Evolutionary conservation across 2,888 invertebrate genomes (phyloP), one percentile per base, ranked within the genome.

Genomic region (Pyrocoelia pectoralis): DNA sequence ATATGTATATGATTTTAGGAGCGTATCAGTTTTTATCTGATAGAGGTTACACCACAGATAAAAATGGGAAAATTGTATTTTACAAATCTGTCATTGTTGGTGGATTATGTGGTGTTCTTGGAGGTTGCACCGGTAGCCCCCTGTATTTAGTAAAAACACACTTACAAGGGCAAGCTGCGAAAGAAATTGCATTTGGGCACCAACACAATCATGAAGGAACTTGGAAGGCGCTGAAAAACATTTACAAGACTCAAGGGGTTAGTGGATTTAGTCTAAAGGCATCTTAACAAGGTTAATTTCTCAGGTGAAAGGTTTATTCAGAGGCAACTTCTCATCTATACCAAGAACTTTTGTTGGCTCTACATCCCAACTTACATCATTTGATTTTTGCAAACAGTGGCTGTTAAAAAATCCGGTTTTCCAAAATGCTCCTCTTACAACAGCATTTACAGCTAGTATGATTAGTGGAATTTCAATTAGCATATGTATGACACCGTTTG

Each of bases 71-170:
- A 12, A 85, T 89, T 0, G 88, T 89, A 1, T 81, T 90, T 29
- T 40, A 85, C 0, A 85, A 86, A 61, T 92, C 91, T 33, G 85
- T 92, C 0, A 67, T 86, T 1, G 88, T 91, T 15, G 94, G 94
- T 1, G 94, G 93, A 0, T 69, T 88, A 0, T 90, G 94, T 13
- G 97, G 97, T 0, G 87, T 88, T 13, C 76, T 91, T 10, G 96
- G 95, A 1, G 91, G 91, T 6, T 85, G 90, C 63, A 83, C 89
- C 3, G 94, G 92, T 5, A 95, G 95, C 76, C 97, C 97, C 0
- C 89, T 95, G 75, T 96, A 93, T 80, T 83, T 97, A 82, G 93
- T 94, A 12, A 95, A 95, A 83, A 93, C 92, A 1, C 89, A 93
- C 72, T 82, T 94, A 8, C 94, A 94, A 76, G 86, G 93, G 0